Conservation (phyloP, 2,888 invertebrate species). For the Sipha maydis region DNA sequence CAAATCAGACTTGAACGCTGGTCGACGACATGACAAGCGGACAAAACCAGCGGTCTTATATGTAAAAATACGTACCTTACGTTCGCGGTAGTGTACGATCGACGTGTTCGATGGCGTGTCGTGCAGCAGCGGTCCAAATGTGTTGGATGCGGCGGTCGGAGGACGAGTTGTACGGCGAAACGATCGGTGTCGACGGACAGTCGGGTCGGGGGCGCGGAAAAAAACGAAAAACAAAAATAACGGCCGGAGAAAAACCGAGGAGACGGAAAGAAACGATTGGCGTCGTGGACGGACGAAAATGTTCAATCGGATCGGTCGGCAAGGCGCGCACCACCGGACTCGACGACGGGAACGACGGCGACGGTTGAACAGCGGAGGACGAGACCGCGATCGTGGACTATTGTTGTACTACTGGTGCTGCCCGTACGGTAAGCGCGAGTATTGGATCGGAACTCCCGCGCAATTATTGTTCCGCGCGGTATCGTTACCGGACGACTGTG, state of each 20-base stretch:
- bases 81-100: neutral
- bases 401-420: too few relatives aligned
- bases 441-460: conserved; percentile 25
- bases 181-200: too few relatives aligned
- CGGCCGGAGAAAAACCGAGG: too few relatives aligned
- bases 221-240: too few relatives aligned
- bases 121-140: neutral
- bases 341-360: neutral
- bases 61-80: neutral
- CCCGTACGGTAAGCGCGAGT: too few relatives aligned
- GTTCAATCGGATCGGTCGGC: too few relatives aligned
- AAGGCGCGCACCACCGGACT: too few relatives aligned
- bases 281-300: too few relatives aligned
- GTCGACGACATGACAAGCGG: neutral
- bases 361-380: neutral
- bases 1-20: conserved; percentile 13
- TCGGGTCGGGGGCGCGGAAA: too few relatives aligned
- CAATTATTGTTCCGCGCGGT: conserved; percentile 38
- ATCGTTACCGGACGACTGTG: conserved; percentile 55
- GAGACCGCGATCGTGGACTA: too few relatives aligned
- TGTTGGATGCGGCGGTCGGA: neutral
- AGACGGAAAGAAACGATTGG: too few relatives aligned
- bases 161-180: neutral
- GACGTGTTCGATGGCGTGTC: neutral
- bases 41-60: too few relatives aligned